Conservation (phyloP, 92 coral and sea anemone genomes). For the Diadumene lineata region DNA sequence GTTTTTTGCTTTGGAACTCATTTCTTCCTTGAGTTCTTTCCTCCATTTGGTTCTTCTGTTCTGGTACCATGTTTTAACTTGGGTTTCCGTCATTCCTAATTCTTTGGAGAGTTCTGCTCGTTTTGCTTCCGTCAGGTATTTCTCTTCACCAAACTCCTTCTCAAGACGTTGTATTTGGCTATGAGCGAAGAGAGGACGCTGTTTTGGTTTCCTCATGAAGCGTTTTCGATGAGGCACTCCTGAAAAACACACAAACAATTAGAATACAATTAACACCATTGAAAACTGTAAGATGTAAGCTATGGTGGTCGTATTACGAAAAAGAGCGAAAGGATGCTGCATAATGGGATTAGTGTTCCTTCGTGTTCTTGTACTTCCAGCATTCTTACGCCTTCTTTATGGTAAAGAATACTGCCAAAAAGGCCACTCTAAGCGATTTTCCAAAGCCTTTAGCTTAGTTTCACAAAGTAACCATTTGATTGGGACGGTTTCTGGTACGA, state of each 20-base stretch:
- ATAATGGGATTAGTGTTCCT: conserved; percentile 4
- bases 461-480: not conserved
- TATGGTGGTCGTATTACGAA: not conserved
- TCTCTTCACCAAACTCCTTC: conserved; percentile 35
- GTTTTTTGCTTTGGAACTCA: conserved; percentile 13
- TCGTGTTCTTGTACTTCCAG: not conserved
- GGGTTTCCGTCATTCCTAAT: conserved; percentile 37
- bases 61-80: conserved; percentile 20
- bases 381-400: not conserved
- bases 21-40: conserved; percentile 24
- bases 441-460: not conserved
- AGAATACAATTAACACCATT: not conserved
- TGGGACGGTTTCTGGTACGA: not conserved
- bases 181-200: conserved; percentile 31
- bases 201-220: conserved; percentile 31
- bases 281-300: conserved; percentile 1
- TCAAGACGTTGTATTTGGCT: conserved; percentile 30
- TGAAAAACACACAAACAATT: not conserved
- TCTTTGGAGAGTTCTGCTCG: conserved; percentile 35
- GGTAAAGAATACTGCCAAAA: not conserved
- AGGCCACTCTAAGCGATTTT: not conserved
- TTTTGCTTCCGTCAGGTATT: conserved; percentile 28
- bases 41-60: conserved; percentile 23
- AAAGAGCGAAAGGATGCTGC: conserved; percentile 8
- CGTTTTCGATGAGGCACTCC: conserved; percentile 27